A percentile compares a stretch with the other conserved stretches of the same genome.
phyloP scores from a whole-genome alignment of 1,140 invertebrate genomes.

The Reticulitermes speratus region DNA sequence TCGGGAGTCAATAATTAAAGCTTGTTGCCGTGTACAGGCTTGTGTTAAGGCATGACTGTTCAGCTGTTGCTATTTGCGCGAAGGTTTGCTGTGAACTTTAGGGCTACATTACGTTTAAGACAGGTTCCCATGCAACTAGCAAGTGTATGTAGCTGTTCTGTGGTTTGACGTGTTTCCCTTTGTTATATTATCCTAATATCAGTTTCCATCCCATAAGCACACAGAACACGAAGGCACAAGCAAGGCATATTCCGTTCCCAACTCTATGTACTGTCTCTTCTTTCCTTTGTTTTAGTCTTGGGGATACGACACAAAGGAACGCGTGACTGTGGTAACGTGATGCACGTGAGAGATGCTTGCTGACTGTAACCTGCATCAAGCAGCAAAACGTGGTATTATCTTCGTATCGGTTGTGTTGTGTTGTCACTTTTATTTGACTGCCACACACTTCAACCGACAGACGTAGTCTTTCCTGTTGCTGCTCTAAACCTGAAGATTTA shows the following conservation, averaged over 20 bases:
- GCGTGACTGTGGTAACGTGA: background rate
- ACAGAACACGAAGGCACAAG: background rate
- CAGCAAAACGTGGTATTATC: background rate
- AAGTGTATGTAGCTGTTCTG: background rate
- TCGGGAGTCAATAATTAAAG: background rate
- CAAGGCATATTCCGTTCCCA: background rate
- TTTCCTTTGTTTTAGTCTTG: conserved; percentile 12
- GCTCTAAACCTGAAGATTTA: no score
- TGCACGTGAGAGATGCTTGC: background rate
- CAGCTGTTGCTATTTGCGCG: no score
- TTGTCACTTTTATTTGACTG: background rate
- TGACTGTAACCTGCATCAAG: background rate
- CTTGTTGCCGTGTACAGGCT: background rate
- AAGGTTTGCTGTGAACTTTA: no score
- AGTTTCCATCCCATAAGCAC: background rate
- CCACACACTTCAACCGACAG: background rate
- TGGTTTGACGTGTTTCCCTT: background rate
- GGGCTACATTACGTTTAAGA: no score
- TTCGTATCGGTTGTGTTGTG: background rate
- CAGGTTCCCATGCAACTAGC: background rate
- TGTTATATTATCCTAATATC: background rate
- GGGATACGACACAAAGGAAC: background rate
- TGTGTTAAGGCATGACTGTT: background rate
- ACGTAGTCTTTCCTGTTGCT: no score
- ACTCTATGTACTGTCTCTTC: background rate